These are phyloP conservation scores for Hippopotamus amphibius DNA, from an alignment of 2,113 vertebrate genomes.

Conservation along the genomic window DNA sequence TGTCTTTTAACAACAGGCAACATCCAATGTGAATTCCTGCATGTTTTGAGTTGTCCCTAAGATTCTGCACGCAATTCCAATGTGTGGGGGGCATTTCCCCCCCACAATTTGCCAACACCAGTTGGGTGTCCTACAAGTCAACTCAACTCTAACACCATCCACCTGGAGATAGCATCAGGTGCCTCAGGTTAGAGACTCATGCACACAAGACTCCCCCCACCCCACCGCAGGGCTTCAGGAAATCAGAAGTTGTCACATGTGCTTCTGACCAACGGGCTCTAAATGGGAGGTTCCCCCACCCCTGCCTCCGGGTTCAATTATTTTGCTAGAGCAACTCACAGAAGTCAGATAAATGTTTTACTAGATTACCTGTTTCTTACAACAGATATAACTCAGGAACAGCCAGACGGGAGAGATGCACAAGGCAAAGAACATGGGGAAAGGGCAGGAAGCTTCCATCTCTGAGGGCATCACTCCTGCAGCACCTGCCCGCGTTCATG, in stretches of 20 bases:
- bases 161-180: not conserved
- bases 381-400: not conserved
- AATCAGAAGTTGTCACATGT: not conserved
- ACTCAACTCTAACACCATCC: not conserved
- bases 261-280: not conserved
- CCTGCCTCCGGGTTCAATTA: not conserved
- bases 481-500: rapidly evolving
- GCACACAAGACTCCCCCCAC: not conserved
- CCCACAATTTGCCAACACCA: not conserved
- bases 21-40: not conserved
- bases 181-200: not conserved
- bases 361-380: not conserved
- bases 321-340: not conserved
- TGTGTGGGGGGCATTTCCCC: too few species aligned
- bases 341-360: not conserved
- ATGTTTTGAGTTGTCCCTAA: not conserved
- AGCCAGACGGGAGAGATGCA: not conserved
- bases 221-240: not conserved
- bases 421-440: not conserved
- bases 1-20: not conserved
- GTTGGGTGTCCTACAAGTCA: not conserved
- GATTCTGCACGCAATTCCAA: not conserved
- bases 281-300: not conserved
- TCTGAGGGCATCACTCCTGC: too few species aligned
- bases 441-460: not conserved